A percentile compares a stretch with the other conserved stretches of the same genome.
phyloP scores from a whole-genome alignment of 2,113 vertebrate genomes.

The Takifugu flavidus region DNA sequence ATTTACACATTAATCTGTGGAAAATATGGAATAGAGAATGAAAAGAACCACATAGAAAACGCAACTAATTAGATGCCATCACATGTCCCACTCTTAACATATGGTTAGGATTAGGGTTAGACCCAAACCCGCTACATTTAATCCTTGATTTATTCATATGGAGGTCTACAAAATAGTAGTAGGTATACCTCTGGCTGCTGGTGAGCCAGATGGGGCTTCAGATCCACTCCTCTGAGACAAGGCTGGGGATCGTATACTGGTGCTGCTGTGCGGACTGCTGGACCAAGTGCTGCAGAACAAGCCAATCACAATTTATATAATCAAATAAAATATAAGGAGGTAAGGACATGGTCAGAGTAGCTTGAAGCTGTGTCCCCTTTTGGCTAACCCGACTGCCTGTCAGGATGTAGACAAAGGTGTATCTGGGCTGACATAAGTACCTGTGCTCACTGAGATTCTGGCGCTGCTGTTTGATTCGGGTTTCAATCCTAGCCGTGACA shows the following conservation, averaged over 20 bases:
- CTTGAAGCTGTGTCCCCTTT: too few relatives aligned
- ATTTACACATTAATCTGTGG: background rate
- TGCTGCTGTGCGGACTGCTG: conserved; percentile 53
- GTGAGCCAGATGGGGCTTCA: conserved; percentile 47
- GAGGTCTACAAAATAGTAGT: background rate
- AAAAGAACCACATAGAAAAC: too few relatives aligned
- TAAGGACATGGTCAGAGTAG: too few relatives aligned
- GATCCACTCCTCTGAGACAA: conserved; percentile 62
- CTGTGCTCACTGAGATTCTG: conserved; percentile 44
- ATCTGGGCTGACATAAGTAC: conserved; percentile 8
- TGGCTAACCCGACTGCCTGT: background rate
- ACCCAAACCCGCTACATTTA: too few relatives aligned
- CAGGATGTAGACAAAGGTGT: background rate
- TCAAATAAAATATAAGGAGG: too few relatives aligned
- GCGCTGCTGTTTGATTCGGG: conserved; percentile 59
- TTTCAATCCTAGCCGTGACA: conserved; percentile 59
- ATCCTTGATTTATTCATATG: too few relatives aligned
- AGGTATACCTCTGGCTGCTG: conserved; percentile 52
- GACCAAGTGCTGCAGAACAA: conserved; percentile 43
- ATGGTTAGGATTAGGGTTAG: too few relatives aligned
- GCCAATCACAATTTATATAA: background rate
- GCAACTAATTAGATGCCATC: too few relatives aligned
- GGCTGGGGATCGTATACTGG: conserved; percentile 47
- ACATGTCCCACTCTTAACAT: too few relatives aligned
- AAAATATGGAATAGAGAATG: background rate